Percentiles rank a stretch among this genome's conserved stretches.
phyloP scores from a whole-genome alignment of 2,797 vertebrate genomes.

The Poecile montanus region DNA sequence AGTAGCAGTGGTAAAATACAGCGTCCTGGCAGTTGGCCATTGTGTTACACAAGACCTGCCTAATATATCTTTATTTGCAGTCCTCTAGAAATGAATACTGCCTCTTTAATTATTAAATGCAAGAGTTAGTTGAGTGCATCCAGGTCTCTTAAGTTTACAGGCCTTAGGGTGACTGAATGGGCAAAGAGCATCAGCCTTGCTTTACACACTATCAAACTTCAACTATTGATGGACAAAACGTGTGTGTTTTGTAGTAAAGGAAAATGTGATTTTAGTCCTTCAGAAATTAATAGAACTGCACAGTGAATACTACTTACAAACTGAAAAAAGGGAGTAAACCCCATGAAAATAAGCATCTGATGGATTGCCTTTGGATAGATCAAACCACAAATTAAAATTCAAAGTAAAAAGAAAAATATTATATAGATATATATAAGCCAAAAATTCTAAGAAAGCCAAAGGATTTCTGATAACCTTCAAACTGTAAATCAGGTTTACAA shows the following conservation, averaged over 20 bases:
- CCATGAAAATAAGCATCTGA: slow-evolving; percentile 92
- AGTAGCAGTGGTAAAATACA: not conserved
- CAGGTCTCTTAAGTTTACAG: slow-evolving; percentile 45
- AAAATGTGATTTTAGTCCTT: slow-evolving; percentile 63
- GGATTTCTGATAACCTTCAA: slow-evolving; percentile 77
- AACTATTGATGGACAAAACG: slow-evolving; percentile 29
- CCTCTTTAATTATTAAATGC: slow-evolving; percentile 72
- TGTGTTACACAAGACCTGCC: slow-evolving; percentile 2
- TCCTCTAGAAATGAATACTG: slow-evolving; percentile 77
- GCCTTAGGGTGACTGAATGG: slow-evolving; percentile 28
- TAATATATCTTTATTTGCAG: slow-evolving; percentile 33
- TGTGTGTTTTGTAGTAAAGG: slow-evolving; percentile 33
- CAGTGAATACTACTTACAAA: slow-evolving; percentile 91
- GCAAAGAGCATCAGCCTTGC: slow-evolving; percentile 61
- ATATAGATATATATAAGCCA: not conserved
- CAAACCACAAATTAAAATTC: slow-evolving; percentile 82
- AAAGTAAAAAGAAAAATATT: slow-evolving; percentile 43
- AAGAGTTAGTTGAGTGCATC: slow-evolving; percentile 41
- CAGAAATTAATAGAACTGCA: slow-evolving; percentile 48
- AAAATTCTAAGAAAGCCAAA: slow-evolving; percentile 63
- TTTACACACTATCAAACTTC: slow-evolving; percentile 34
- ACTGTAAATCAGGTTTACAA: slow-evolving; percentile 71
- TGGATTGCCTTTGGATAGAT: slow-evolving; percentile 89
- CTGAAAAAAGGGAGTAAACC: slow-evolving; percentile 96
- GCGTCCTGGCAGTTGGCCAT: not conserved